Evolutionary conservation across 2,888 invertebrate genomes (phyloP), one percentile per base, ranked within the genome.

Genomic region (Magallana nippona): DNA sequence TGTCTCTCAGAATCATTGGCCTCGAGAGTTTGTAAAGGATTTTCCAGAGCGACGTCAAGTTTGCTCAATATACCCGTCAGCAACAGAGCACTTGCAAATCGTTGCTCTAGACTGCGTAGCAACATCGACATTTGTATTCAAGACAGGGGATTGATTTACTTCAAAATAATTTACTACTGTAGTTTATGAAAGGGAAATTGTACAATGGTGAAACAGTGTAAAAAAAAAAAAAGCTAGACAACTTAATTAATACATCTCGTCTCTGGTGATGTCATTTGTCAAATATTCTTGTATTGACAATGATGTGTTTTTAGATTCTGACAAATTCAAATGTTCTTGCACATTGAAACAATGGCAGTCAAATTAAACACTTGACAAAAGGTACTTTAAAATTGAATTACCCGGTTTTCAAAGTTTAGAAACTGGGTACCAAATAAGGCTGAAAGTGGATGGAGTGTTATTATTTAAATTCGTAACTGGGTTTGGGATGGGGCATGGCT

Each of bases 161-260:
- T 27, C 71, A 13, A 71, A 71, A 71, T 71, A 71, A 71, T 71
- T 32, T 32, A 27, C 71, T 22, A 27, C 32, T 71, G 71, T 71
- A 32, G 15, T 22, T 71, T 32, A 71, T 71, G 32, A 71, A 71
- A 71, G 32, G 27, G 27, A 71, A 71, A 44, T 27, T 71, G 11
- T 22, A 27, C 22, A 32, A 27, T 71, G 22, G 27, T 13, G 71
- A 15, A 32, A 32, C 13, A 71, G 71, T 27, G n/a, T n/a, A n/a
- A n/a, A n/a, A 60, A n/a, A 8, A 17, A 11, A 60, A 60, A 60
- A 22, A 5, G 1, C 1, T 27, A 71, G 32, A 27, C 27, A 27
- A 71, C 22, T 13, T 71, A 8, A 15, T 22, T 15, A 27, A 27
- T 27, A 27, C 11, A 27, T 71, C 11, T 22, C 32, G 32, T 22